A percentile compares a stretch with the other conserved stretches of the same genome.
Evolutionary conservation across 2,797 vertebrate genomes (phyloP).

Genomic region (Tolypeutes matacus): DNA sequence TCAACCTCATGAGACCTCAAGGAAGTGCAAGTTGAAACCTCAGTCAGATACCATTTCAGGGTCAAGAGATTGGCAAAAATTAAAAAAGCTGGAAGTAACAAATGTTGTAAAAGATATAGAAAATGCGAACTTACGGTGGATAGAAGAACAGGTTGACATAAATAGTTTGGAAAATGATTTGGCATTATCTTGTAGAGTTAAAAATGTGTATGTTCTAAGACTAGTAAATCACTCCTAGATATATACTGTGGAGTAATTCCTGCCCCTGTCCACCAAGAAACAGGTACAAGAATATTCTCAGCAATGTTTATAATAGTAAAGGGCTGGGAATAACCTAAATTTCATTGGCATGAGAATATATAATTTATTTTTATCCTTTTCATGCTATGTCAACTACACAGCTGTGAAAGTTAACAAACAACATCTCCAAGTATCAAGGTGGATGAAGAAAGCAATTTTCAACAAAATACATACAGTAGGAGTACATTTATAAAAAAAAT

Average conservation of each 20-base stretch:
- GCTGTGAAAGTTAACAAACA: not conserved
- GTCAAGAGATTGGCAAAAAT: not conserved
- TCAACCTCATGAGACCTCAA: not conserved
- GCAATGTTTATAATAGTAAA: not conserved
- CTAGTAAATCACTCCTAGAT: slow-evolving; percentile 28
- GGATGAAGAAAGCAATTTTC: not conserved
- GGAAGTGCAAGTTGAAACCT: not conserved
- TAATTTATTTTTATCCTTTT: not conserved
- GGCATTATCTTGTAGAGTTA: slow-evolving; percentile 23
- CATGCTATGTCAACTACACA: not conserved
- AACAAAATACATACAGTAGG: not conserved
- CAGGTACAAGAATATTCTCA: not conserved
- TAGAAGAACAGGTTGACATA: slow-evolving; percentile 31
- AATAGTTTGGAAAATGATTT: slow-evolving; percentile 64
- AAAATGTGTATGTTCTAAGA: not conserved
- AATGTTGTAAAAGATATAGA: slow-evolving; percentile 54
- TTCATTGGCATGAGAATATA: not conserved
- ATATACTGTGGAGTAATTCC: not conserved
- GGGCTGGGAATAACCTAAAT: not conserved
- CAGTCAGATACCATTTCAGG: not conserved
- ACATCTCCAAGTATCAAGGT: not conserved
- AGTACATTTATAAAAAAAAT: not conserved
- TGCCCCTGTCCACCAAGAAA: not conserved
- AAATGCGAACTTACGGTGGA: not conserved
- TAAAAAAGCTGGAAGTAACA: slow-evolving; percentile 30